Conservation (phyloP, 2,888 invertebrate species). For the Merodon equestris region DNA sequence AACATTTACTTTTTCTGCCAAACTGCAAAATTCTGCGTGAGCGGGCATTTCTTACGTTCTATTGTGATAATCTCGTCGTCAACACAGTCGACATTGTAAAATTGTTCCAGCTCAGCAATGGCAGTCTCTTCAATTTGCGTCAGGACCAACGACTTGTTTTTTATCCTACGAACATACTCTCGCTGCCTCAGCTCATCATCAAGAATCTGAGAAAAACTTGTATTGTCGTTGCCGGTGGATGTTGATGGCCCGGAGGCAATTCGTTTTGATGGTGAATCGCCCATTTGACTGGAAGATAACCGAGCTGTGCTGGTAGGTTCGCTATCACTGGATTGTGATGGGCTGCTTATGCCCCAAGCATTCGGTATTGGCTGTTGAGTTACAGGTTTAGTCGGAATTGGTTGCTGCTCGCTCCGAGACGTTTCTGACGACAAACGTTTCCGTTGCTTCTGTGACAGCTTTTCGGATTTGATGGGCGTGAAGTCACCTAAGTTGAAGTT, state of each 20-base stretch:
- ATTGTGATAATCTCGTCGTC: constrained; percentile 88
- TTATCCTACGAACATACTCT: constrained; percentile 85
- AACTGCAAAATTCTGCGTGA: constrained; percentile 75
- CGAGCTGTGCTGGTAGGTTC: constrained; percentile 77
- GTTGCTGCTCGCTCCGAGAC: constrained; percentile 70
- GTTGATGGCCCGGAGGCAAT: constrained; percentile 39
- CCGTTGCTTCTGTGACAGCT: constrained; percentile 82
- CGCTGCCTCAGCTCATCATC: constrained; percentile 87
- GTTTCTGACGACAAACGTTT: constrained; percentile 80
- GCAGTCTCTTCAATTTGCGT: constrained; percentile 95
- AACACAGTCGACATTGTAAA: constrained; percentile 86
- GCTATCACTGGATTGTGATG: constrained; percentile 70
- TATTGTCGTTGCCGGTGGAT: constrained; percentile 72
- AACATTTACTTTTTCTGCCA: constrained; percentile 72
- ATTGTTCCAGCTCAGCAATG: constrained; percentile 86
- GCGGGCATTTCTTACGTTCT: constrained; percentile 72
- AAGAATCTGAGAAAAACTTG: constrained; percentile 82
- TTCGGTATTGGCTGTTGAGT: constrained; percentile 69
- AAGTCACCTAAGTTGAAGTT: constrained; percentile 75
- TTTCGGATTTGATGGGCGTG: constrained; percentile 74
- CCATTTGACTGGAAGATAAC: constrained; percentile 54
- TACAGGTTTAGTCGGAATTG: constrained; percentile 63
- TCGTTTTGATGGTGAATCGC: constrained; percentile 26
- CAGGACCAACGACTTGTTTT: constrained; percentile 85
- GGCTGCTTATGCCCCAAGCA: constrained; percentile 73